Conservation (phyloP, 2,797 vertebrate species). For the Scleropages formosus region DNA sequence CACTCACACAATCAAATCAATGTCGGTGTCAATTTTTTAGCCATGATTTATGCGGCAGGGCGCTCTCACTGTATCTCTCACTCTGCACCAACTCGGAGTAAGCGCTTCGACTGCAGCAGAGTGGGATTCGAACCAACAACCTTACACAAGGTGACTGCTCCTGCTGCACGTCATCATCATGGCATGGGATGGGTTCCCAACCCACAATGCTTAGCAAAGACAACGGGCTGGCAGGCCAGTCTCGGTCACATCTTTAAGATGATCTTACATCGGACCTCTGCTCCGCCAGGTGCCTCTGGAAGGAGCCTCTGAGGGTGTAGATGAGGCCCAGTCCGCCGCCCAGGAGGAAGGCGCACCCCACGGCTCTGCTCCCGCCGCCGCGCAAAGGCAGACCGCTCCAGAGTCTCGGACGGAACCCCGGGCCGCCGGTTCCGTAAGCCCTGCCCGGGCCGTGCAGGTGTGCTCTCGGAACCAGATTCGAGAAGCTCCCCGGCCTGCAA, state of each 20-base stretch:
- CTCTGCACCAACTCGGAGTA: too few relatives aligned
- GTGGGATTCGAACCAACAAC: too few relatives aligned
- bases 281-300: constrained; percentile 60
- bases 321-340: constrained; percentile 70
- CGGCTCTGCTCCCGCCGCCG: constrained; percentile 45
- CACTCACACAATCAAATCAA: too few relatives aligned
- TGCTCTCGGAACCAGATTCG: constrained; percentile 33
- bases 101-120: too few relatives aligned
- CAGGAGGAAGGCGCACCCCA: constrained; percentile 65
- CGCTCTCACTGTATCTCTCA: too few relatives aligned
- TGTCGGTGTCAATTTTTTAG: too few relatives aligned
- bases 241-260: too few relatives aligned
- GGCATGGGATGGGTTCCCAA: too few relatives aligned
- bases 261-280: constrained; percentile 56
- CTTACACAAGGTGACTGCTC: too few relatives aligned
- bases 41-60: too few relatives aligned
- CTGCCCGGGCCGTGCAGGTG: constrained; percentile 37
- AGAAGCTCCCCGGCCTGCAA: constrained; percentile 37
- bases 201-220: too few relatives aligned
- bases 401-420: constrained; percentile 40
- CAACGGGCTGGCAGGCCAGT: not conserved
- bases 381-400: constrained; percentile 34
- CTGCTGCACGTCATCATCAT: too few relatives aligned
- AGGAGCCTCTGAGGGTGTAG: constrained; percentile 54
- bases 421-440: constrained; percentile 43